These are phyloP conservation scores for Melanophora roralis DNA, from an alignment of 2,888 invertebrate genomes.

Conservation along the genomic window DNA sequence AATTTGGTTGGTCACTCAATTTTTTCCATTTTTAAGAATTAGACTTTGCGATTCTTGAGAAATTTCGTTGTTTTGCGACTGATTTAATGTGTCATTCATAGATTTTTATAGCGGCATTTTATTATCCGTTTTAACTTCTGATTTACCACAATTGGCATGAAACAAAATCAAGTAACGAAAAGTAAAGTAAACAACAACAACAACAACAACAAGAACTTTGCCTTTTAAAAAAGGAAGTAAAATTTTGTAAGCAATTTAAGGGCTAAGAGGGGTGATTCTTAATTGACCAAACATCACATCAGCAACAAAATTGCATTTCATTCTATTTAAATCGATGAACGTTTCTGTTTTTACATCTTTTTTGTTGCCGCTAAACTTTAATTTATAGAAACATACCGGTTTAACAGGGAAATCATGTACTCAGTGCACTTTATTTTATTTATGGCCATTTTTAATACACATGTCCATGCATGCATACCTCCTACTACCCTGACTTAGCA, in stretches of 20 bases:
- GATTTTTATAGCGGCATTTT: slow-evolving; percentile 77
- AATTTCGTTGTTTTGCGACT: slow-evolving; percentile 73
- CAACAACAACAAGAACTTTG: not conserved
- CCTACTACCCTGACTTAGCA: not conserved
- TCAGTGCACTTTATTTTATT: slow-evolving; percentile 74
- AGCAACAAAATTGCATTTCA: not conserved
- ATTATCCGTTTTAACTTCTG: slow-evolving; percentile 78
- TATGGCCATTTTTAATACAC: slow-evolving; percentile 74
- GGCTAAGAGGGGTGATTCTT: slow-evolving; percentile 45
- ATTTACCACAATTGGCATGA: slow-evolving; percentile 76
- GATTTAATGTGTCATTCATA: slow-evolving; percentile 78
- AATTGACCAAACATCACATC: slow-evolving; percentile 57
- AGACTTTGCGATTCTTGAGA: slow-evolving; percentile 9
- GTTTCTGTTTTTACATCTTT: slow-evolving; percentile 23
- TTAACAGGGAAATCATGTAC: slow-evolving; percentile 76
- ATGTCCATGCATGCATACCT: no score
- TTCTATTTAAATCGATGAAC: slow-evolving; percentile 42
- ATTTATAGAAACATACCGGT: slow-evolving; percentile 51
- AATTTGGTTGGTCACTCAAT: slow-evolving; percentile 30
- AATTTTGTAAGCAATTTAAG: slow-evolving; percentile 18
- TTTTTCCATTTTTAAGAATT: not conserved
- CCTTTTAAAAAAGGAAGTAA: slow-evolving; percentile 32
- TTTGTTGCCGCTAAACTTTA: slow-evolving; percentile 17
- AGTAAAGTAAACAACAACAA: not conserved
- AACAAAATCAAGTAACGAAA: slow-evolving; percentile 28